phyloP scores from a whole-genome alignment of 2,797 vertebrate species.

The Eulemur mongoz region DNA sequence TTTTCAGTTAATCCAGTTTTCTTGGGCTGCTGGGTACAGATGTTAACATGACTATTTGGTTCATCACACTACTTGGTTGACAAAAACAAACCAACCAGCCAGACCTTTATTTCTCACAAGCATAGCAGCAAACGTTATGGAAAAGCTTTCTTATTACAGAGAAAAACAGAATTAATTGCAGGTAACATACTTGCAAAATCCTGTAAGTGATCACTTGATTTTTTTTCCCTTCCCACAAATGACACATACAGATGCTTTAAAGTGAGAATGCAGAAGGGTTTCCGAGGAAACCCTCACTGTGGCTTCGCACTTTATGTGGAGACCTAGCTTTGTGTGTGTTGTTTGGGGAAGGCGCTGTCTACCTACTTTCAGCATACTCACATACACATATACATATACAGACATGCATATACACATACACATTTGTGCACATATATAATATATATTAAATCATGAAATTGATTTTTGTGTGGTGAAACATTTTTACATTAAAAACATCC shows the following conservation, averaged over 20 bases:
- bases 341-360: fast-evolving
- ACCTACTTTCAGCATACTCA: neutral
- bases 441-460: neutral
- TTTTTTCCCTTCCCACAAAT: slow-evolving; percentile 4
- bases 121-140: neutral
- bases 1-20: neutral
- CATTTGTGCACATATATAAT: too few relatives aligned
- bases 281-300: neutral
- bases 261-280: neutral
- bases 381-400: neutral
- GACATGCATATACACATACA: neutral
- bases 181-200: slow-evolving; percentile 33
- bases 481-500: neutral
- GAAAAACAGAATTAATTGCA: neutral
- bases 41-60: neutral
- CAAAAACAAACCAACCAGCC: neutral
- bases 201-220: slow-evolving; percentile 40
- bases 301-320: neutral
- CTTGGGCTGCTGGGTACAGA: neutral
- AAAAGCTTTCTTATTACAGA: slow-evolving; percentile 35
- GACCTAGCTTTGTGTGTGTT: neutral
- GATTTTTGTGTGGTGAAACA: neutral
- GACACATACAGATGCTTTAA: slow-evolving; percentile 17
- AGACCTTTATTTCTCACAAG: slow-evolving; percentile 45
- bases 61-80: neutral